These are phyloP conservation scores for Percina caprodes DNA, from an alignment of 2,113 vertebrate species.

Conservation along the genomic window DNA sequence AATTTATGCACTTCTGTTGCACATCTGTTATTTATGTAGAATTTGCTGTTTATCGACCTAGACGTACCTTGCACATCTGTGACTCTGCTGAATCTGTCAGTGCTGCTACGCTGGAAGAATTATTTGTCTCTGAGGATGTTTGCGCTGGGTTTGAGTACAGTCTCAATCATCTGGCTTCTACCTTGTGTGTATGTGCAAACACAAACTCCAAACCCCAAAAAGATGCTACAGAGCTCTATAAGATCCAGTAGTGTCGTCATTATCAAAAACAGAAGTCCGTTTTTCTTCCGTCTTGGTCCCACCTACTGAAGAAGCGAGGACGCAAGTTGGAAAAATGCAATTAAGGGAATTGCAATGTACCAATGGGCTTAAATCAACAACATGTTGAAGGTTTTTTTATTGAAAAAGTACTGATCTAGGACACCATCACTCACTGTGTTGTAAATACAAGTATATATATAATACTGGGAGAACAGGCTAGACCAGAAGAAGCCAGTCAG, in stretches of 20 bases:
- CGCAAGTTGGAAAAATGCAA: neutral
- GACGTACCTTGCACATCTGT: slow-evolving; percentile 60
- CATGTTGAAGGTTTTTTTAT: too few species aligned
- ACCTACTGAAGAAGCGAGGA: neutral
- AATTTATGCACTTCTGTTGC: slow-evolving; percentile 7
- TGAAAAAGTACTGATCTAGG: neutral
- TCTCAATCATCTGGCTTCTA: neutral
- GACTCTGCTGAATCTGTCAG: slow-evolving; percentile 27
- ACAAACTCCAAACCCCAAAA: neutral
- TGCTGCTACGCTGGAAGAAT: neutral
- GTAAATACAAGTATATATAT: neutral
- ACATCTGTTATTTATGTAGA: slow-evolving; percentile 67
- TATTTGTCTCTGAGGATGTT: neutral
- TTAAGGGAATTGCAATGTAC: neutral
- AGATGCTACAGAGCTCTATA: neutral
- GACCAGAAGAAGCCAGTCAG: neutral
- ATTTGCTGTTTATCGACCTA: slow-evolving; percentile 27
- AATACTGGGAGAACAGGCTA: too few species aligned
- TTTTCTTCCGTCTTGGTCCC: neutral
- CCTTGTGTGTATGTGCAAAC: neutral
- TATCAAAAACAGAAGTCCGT: neutral
- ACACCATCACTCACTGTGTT: too few species aligned
- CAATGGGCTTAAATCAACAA: neutral
- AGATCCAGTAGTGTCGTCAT: neutral
- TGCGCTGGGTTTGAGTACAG: neutral